Evolutionary conservation across 2,888 invertebrate species (phyloP).

Genomic region (Horisme vitalbata): DNA sequence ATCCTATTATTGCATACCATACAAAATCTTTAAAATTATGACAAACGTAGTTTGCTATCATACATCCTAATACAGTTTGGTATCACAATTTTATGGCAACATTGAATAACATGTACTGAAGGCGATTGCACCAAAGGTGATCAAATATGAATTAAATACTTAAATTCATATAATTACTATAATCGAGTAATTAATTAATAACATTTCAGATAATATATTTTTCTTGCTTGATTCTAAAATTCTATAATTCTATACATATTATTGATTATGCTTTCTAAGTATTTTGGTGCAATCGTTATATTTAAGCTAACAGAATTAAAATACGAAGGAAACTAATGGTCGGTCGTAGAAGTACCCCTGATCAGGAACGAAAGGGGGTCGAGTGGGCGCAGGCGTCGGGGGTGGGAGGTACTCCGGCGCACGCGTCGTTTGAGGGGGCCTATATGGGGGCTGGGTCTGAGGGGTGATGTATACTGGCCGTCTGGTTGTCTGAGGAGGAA

Average conservation of each 20-base stretch:
- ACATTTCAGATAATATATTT: too few species aligned
- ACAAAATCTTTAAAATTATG: constrained; percentile 39
- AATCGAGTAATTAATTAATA: too few species aligned
- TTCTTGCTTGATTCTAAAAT: too few species aligned
- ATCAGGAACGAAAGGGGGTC: constrained; percentile 63
- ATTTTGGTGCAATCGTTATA: constrained; percentile 36
- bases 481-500: constrained; percentile 31
- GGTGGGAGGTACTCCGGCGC: constrained; percentile 41
- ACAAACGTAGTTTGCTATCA: constrained; percentile 35
- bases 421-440: constrained; percentile 19
- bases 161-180: neutral
- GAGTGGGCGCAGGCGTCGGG: constrained; percentile 47
- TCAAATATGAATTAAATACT: neutral
- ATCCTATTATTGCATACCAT: constrained; percentile 36
- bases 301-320: constrained; percentile 49
- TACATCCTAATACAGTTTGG: constrained; percentile 56
- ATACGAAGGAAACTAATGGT: constrained; percentile 70
- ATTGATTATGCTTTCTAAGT: too few species aligned
- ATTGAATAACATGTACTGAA: constrained; percentile 33
- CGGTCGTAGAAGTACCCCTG: constrained; percentile 74
- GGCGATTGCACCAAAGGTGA: constrained; percentile 23
- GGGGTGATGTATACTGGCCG: constrained; percentile 39
- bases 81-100: constrained; percentile 78
- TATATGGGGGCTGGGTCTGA: constrained; percentile 33
- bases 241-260: too few species aligned